phyloP scores from a whole-genome alignment of 2,888 invertebrate species.

The Morpho achilles region DNA sequence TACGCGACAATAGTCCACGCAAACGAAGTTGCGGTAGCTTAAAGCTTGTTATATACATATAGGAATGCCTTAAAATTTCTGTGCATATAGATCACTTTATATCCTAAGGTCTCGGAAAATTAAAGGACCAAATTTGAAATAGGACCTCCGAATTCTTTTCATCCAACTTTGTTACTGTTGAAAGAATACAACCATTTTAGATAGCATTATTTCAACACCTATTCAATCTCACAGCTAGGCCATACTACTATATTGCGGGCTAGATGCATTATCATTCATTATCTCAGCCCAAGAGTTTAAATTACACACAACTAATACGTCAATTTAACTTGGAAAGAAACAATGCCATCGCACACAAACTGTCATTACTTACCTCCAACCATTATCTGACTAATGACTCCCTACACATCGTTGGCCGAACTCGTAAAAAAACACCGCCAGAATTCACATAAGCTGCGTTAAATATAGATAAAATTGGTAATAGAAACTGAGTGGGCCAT shows the following conservation, averaged over 20 bases:
- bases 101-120: too few relatives aligned
- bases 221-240: too few relatives aligned
- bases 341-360: background rate
- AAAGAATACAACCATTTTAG: too few relatives aligned
- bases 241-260: too few relatives aligned
- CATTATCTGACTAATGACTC: slow-evolving; percentile 35
- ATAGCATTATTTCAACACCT: too few relatives aligned
- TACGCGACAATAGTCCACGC: too few relatives aligned
- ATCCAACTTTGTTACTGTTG: too few relatives aligned
- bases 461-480: slow-evolving; percentile 71
- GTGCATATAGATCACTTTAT: too few relatives aligned
- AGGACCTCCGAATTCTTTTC: too few relatives aligned
- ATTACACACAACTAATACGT: background rate
- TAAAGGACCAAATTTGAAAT: too few relatives aligned
- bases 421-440: slow-evolving; percentile 48
- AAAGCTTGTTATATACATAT: background rate
- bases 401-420: slow-evolving; percentile 40
- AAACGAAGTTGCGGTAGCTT: background rate
- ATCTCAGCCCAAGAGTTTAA: background rate
- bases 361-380: slow-evolving; percentile 13
- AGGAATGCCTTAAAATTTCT: too few relatives aligned
- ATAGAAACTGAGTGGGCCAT: slow-evolving; percentile 68
- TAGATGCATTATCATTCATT: background rate
- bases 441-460: slow-evolving; percentile 70
- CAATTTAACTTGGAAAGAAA: slow-evolving; percentile 2